Evolutionary conservation across 2,888 invertebrate genomes (phyloP), one percentile per base, ranked within the genome.

Genomic region (Tenthredo livida): DNA sequence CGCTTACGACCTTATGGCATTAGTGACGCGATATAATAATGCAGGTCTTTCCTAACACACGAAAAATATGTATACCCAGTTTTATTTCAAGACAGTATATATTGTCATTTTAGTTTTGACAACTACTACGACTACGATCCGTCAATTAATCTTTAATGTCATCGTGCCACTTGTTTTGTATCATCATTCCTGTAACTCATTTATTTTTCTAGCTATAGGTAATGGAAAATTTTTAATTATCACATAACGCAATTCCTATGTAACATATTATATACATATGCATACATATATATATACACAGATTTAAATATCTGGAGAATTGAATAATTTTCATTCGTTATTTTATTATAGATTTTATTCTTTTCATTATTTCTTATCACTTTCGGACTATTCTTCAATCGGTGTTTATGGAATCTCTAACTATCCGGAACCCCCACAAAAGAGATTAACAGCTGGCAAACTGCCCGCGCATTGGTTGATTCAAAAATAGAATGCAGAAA

Each of bases 1-100:
- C n/a, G n/a, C n/a, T n/a, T n/a, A n/a, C n/a, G n/a, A n/a, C n/a
- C n/a, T n/a, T n/a, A n/a, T n/a, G n/a, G n/a, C n/a, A n/a, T n/a
- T n/a, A n/a, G n/a, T n/a, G n/a, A n/a, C n/a, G n/a, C n/a, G n/a
- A n/a, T 21, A 58, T 58, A 58, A 15, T 67, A 17, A 9, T 43
- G 37, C 84, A 84, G 84, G 33, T 84, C 40, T 84, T 25, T 84
- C 54, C 17, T 75, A 84, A 84, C 73, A 37, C 37, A 37, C 25
- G 25, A 12, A 67, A 67, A 12, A 33, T 33, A 72, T n/a, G n/a
- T 33, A 6, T 6, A 67, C 21, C n/a, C n/a, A n/a, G n/a, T n/a
- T n/a, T n/a, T n/a, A n/a, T 58, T 61, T 61, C 0, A 61, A 12
- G 9, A 37, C 37, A 2, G 40, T 10, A 15, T 47, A 15, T 47